Evolutionary conservation across 2,113 vertebrate genomes (phyloP), one percentile per base, ranked within the genome.

Genomic region (Sinocyclocheilus anshuiensis): DNA sequence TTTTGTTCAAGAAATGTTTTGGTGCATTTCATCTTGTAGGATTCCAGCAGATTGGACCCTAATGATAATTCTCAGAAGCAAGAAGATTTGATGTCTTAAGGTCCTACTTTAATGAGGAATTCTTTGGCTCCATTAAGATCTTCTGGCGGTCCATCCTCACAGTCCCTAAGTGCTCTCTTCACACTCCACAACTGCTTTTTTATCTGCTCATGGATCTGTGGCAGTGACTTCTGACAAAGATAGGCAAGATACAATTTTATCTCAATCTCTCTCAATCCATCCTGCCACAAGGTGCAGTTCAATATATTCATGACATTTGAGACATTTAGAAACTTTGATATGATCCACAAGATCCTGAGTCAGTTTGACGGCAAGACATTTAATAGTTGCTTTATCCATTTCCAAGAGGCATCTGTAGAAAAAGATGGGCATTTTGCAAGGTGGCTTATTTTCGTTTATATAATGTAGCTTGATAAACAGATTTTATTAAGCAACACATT

Each of bases 181-280:
- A 78, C 67, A 22, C 24, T 39, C 84, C 86, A 89, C 15, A 88
- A 13, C 72, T 84, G 81, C 45, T 84, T 89, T 84, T 84, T 61
- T n/a, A 89, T 77, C 71, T 89, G 65, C 24, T 87, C 88, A 26
- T 69, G 48, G 4, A 89, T 33, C 18, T 76, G 65, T 18, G 83
- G 88, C 24, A 86, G 20, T 3, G 86, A 87, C 79, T 78, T 83
- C 83, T 89, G 53, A 45, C 18, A 78, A 55, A 59, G 22, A 36
- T 69, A 6, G n/a, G n/a, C 12, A 69, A 69, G 65, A 26, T 61
- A 5, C 22, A 61, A 2, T 61, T 61, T 22, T 1, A 20, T 59
- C 1, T 22, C 7, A 61, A 20, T 29, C 29, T 61, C n/a, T 20
- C 2, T 10, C 57, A 61, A 18, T 61, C 6, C 20, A 59, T 59